Evolutionary conservation across 1,140 invertebrate genomes (phyloP), one percentile per base, ranked within the genome.

Genomic region (Rhopalosiphum padi): DNA sequence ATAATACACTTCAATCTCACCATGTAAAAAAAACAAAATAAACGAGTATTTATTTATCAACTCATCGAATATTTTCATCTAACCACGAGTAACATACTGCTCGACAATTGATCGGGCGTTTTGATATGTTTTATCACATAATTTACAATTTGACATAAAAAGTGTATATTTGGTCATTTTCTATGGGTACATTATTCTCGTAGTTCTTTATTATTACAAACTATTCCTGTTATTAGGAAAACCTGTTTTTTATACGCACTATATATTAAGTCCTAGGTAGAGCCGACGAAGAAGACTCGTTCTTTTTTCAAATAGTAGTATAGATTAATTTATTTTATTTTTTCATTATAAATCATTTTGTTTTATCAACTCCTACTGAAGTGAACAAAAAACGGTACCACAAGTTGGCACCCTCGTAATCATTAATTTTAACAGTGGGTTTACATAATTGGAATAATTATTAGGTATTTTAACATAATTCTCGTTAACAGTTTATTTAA

Each of bases 161-260:
- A 92, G 77, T 25, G 37, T 60, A 60, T 18, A 41, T 92, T 92
- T 83, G n/a, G 91, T 92, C 46, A 92, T 92, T 77, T 92, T 51
- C 46, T 85, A 85, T 41, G n/a, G 30, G 1, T 41, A 43, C 77
- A 48, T 51, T 92, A 92, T 51, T 92, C n/a, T 48, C 82, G 82
- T 83, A n/a, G 46, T 91, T 91, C 46, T 23, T 92, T 83, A 51
- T 85, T 92, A 37, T 92, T 92, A 92, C 77, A 37, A 92, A 37
- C 91, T 83, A 92, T 92, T 92, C 91, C 91, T 51, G 77, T 92
- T 53, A 85, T 51, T 48, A 82, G 55, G 46, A 41, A 92, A 92
- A 92, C 91, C 91, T 37, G 91, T 92, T 92, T 92, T 82, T 91
- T 90, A 60, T 60, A 68, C 60, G 37, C 37, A 53, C 18, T 43